A percentile compares a stretch with the other conserved stretches of the same genome.
These are phyloP conservation scores for Galeopterus variegatus DNA, from an alignment of 2,113 vertebrate species.

Conservation along the genomic window DNA sequence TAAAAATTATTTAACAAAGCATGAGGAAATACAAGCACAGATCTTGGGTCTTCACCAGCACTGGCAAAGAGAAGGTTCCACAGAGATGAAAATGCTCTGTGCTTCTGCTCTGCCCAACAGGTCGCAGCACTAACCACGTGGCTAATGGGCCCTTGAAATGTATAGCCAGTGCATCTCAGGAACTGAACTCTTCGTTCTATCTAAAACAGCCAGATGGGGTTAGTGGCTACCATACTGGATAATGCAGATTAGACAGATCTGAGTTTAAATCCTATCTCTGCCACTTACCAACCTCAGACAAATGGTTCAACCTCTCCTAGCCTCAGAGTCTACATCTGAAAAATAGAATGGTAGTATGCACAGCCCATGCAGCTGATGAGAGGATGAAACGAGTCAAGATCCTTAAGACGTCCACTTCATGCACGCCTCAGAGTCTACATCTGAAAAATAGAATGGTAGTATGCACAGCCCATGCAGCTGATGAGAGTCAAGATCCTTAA, in stretches of 20 bases:
- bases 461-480: not conserved
- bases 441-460: not conserved
- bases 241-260: not conserved
- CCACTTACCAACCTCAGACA: no score
- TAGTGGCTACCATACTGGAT: accelerated
- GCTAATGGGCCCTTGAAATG: accelerated
- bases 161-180: not conserved
- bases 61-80: not conserved
- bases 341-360: not conserved
- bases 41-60: accelerated
- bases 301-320: not conserved
- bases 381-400: not conserved
- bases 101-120: accelerated
- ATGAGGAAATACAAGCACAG: accelerated
- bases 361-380: not conserved
- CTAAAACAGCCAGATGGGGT: not conserved
- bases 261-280: not conserved
- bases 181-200: not conserved
- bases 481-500: not conserved
- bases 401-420: accelerated
- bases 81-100: accelerated
- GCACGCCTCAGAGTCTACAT: not conserved
- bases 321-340: not conserved
- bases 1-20: not conserved
- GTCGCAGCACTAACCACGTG: accelerated